These are phyloP conservation scores for Platysternon megacephalum DNA, from an alignment of 2,113 vertebrate species.

Conservation along the genomic window DNA sequence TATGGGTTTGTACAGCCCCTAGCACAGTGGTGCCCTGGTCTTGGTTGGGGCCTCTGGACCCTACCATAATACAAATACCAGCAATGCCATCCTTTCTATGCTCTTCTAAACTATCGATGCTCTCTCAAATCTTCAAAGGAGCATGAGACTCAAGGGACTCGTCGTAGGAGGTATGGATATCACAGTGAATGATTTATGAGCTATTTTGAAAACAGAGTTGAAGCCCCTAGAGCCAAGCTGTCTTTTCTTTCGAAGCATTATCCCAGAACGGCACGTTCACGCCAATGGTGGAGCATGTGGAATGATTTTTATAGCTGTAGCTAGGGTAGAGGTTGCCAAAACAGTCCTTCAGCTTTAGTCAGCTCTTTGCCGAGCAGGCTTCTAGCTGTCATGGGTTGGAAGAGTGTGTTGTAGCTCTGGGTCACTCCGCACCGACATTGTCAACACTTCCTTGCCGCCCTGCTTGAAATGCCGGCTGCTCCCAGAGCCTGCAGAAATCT, in stretches of 20 bases:
- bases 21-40: too few species aligned
- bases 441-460: background rate
- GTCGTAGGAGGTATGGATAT: background rate
- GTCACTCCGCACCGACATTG: background rate
- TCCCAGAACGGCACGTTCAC: background rate
- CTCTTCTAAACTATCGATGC: background rate
- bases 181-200: background rate
- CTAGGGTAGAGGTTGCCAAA: fast-evolving
- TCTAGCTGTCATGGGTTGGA: background rate
- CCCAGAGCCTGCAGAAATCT: background rate
- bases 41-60: background rate
- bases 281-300: fast-evolving
- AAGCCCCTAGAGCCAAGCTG: background rate
- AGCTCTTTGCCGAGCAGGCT: fast-evolving
- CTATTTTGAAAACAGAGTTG: background rate
- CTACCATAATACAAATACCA: background rate
- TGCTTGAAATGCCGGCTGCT: background rate
- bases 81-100: background rate
- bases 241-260: background rate
- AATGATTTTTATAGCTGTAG: background rate
- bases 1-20: background rate
- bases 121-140: background rate
- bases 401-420: background rate
- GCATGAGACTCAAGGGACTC: background rate
- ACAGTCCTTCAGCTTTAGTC: fast-evolving